A percentile compares a stretch with the other conserved stretches of the same genome.
Evolutionary conservation across 2,113 vertebrate genomes (phyloP).

Genomic region (Phrynosoma platyrhinos): DNA sequence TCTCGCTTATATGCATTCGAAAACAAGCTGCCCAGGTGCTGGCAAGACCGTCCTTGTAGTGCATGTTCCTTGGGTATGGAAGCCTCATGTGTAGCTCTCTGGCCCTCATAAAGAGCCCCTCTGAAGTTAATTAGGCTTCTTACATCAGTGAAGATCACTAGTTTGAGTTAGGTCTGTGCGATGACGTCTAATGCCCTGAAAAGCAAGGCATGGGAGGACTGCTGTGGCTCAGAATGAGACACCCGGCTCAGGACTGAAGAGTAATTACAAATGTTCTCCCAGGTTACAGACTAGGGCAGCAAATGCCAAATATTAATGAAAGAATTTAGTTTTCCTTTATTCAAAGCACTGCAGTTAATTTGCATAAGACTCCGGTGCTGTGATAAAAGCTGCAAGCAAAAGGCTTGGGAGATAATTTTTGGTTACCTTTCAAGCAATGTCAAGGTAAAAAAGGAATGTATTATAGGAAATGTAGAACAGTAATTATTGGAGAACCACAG

Average conservation of each 20-base stretch:
- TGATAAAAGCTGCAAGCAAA: background rate
- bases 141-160: constrained; percentile 23
- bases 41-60: constrained; percentile 18
- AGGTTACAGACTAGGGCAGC: constrained; percentile 22
- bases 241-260: constrained; percentile 13
- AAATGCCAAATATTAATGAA: constrained; percentile 51
- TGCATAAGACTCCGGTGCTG: background rate
- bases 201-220: background rate
- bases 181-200: constrained; percentile 32
- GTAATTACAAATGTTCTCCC: constrained; percentile 28
- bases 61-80: background rate
- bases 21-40: background rate
- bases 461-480: constrained; percentile 44
- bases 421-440: constrained; percentile 56
- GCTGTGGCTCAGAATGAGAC: constrained; percentile 5
- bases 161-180: background rate
- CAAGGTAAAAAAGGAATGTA: constrained; percentile 23
- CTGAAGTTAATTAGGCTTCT: constrained; percentile 45
- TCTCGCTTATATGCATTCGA: constrained; percentile 36
- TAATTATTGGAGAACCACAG: constrained; percentile 52
- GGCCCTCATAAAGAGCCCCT: background rate
- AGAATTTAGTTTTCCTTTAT: background rate
- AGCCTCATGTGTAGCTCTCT: constrained; percentile 10
- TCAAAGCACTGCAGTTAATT: background rate
- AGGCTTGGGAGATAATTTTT: constrained; percentile 31